Evolutionary conservation across 2,888 invertebrate species (phyloP), one percentile per base, ranked within the genome.

Genomic region (Orchestes rusci): DNA sequence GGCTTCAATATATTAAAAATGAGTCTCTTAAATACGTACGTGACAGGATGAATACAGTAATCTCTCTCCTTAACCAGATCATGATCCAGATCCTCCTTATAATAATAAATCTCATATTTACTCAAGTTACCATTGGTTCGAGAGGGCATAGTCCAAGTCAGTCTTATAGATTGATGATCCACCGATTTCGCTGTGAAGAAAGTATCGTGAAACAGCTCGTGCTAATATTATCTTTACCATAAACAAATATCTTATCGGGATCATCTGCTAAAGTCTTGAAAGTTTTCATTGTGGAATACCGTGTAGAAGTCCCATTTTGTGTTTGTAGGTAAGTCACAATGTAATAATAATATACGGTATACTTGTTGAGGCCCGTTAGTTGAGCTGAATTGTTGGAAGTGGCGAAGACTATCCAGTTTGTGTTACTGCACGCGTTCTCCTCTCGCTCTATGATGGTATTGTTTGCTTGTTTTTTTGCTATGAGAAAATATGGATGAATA

Each of bases 261-360:
- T 74, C 63, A 62, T 76, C 68, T 63, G 79, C 70, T 19, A 67
- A 53, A 0, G 89, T 90, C 27, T 64, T 71, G 63, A 85, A 83
- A 63, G 79, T 80, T 30, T 70, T 63, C 5, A 83, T 70, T 10
- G 18, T 3, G 1, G 45, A 37, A 34, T 29, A 28, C 10, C n/a
- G 10, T 17, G 29, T 34, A n/a, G 33, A 27, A 19, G 23, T 39
- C 16, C 41, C 41, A 7, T 53, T 56, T n/a, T n/a, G n/a, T n/a
- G n/a, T n/a, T n/a, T n/a, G n/a, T 1, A 50, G 50, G 41, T 62
- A 62, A 5, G 53, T 57, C 59, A 82, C 79, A 8, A 91, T 75
- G 59, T 84, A 83, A 44, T 77, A 77, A 0, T 80, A 84, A 63
- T 92, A 92, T 33, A 73, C 73, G 0, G 84, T 84, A 62, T 73